A percentile compares a stretch with the other conserved stretches of the same genome.
These are phyloP conservation scores for Tiliacea aurago DNA, from an alignment of 2,888 invertebrate species.

Conservation along the genomic window DNA sequence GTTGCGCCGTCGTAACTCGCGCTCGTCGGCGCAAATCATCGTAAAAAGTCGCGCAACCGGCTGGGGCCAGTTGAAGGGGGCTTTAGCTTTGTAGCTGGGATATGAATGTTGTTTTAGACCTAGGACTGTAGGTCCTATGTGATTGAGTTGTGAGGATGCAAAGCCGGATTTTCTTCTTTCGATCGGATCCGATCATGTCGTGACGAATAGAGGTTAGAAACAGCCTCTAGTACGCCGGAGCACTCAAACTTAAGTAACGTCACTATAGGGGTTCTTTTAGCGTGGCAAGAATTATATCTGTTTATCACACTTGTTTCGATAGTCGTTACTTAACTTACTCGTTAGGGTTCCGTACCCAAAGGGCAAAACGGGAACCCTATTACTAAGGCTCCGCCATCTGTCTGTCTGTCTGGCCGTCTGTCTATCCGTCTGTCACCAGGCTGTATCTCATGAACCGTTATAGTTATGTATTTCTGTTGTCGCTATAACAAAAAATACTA, in stretches of 20 bases:
- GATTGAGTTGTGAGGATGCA: background rate
- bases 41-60: constrained; percentile 61
- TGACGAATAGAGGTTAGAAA: background rate
- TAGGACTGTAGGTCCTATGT: background rate
- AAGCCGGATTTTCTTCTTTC: background rate
- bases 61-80: constrained; percentile 18
- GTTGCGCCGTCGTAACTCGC: constrained; percentile 64
- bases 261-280: background rate
- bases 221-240: background rate
- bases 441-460: too few relatives aligned
- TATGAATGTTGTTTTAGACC: constrained; percentile 26
- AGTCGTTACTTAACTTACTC: background rate
- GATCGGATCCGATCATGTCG: background rate
- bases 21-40: constrained; percentile 71
- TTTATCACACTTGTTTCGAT: background rate
- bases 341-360: too few relatives aligned
- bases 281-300: background rate
- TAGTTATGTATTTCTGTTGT: too few relatives aligned
- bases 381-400: too few relatives aligned
- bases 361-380: too few relatives aligned
- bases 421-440: too few relatives aligned
- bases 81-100: constrained; percentile 15
- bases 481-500: too few relatives aligned
- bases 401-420: too few relatives aligned
- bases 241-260: background rate